Percentiles rank a stretch among this genome's conserved stretches.
These are phyloP conservation scores for Drosophila melanosoma DNA, from an alignment of 2,888 invertebrate species.

Conservation along the genomic window DNA sequence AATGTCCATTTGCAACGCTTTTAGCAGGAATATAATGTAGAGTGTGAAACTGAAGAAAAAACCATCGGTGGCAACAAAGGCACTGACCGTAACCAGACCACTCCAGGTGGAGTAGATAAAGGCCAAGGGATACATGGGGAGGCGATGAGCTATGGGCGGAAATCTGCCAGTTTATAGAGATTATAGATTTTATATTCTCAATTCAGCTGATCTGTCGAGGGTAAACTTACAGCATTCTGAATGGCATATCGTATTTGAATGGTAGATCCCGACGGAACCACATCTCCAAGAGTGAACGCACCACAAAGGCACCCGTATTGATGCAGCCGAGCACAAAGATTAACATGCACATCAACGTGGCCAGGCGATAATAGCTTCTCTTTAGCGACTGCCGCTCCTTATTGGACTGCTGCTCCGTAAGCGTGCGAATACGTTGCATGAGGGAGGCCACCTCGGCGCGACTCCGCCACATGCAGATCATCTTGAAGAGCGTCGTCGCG, in stretches of 20 bases:
- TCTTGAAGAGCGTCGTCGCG: slow-evolving; percentile 64
- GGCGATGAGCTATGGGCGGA: slow-evolving; percentile 45
- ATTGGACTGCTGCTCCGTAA: slow-evolving; percentile 48
- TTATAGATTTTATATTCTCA: background rate
- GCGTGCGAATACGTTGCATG: slow-evolving; percentile 48
- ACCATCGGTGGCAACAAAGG: slow-evolving; percentile 66
- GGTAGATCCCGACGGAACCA: slow-evolving; percentile 33
- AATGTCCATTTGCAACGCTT: slow-evolving; percentile 52
- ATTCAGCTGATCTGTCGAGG: background rate
- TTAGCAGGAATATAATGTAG: slow-evolving; percentile 55
- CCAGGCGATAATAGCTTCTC: slow-evolving; percentile 43
- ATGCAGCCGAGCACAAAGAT: slow-evolving; percentile 61
- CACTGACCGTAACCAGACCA: slow-evolving; percentile 68
- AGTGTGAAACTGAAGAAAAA: slow-evolving; percentile 72
- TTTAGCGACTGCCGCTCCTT: slow-evolving; percentile 20
- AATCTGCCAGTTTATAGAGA: slow-evolving; percentile 36
- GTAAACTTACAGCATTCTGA: slow-evolving; percentile 64
- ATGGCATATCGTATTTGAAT: slow-evolving; percentile 72
- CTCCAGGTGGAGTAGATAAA: slow-evolving; percentile 68
- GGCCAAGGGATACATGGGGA: slow-evolving; percentile 62
- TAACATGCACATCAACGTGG: slow-evolving; percentile 59
- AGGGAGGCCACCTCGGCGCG: slow-evolving; percentile 55
- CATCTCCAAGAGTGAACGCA: slow-evolving; percentile 69
- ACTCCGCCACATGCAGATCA: slow-evolving; percentile 63
- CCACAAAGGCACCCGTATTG: slow-evolving; percentile 65